Percentiles rank a stretch among this genome's conserved stretches.
Evolutionary conservation across 2,888 invertebrate genomes (phyloP).

Genomic region (Himalopsyche japonica): DNA sequence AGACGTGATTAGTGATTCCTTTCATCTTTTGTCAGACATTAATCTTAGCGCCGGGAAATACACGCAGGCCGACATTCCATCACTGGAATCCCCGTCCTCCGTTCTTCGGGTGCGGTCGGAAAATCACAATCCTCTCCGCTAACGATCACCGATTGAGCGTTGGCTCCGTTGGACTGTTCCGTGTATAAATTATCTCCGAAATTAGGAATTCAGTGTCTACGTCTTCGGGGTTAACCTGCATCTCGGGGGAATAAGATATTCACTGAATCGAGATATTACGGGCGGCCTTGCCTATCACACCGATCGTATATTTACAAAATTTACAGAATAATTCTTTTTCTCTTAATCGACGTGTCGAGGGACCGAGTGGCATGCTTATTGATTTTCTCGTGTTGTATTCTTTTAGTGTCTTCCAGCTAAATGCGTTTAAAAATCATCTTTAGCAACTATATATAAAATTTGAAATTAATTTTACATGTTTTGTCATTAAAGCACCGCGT

Average conservation of each 20-base stretch:
- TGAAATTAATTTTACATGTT: too few species aligned
- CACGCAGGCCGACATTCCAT: background rate
- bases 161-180: background rate
- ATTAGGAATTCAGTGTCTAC: background rate
- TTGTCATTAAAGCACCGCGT: too few species aligned
- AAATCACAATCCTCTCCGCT: background rate
- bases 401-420: too few species aligned
- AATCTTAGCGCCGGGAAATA: background rate
- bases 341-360: too few species aligned
- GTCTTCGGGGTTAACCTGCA: background rate
- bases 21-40: background rate
- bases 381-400: too few species aligned
- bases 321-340: background rate
- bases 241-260: background rate
- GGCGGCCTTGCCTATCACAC: background rate
- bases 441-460: too few species aligned
- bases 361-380: too few species aligned
- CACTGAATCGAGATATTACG: background rate
- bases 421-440: too few species aligned
- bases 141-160: background rate
- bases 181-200: background rate
- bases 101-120: background rate
- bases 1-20: background rate
- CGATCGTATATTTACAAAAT: background rate
- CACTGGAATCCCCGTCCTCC: background rate